Base-by-base conservation (phyloP, 2,113 vertebrate genomes). In the Apeltes quadracus region DNA sequence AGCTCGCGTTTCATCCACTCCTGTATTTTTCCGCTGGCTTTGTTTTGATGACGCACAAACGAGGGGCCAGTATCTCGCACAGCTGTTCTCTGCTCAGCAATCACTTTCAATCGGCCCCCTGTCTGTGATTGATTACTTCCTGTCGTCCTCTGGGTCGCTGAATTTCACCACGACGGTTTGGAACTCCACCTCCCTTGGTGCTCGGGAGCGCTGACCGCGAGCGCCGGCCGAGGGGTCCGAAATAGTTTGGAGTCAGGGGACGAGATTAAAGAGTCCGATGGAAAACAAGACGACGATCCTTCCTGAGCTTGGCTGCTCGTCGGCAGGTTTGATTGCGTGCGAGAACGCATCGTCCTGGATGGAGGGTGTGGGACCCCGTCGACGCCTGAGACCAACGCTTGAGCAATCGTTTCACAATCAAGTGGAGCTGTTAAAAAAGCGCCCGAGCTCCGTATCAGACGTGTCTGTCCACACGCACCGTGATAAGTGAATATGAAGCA, bases 101-200 rank as follows among this genome's bases (percentile, higher is more conserved):
- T 78, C 61, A 23, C 76, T 54, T 80, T 84, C 73, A 84, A 70
- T 85, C 73, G 71, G 65, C 75, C 64, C n/a, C 25, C 13, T 72
- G n/a, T 7, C 20, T 76, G 86, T 89, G 86, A 89, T 85, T 84
- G 78, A 87, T 81, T 38, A 72, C 84, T 90, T 92, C 85, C 91
- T 88, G 81, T 70, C 76, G 78, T 76, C 59, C 48, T 84, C 57
- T 32, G 22, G 68, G 58, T 62, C 44, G 13, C 41, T 61, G 67
- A 50, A 63, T 72, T 85, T 72, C 72, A 38, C 65, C 44, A 46
- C 18, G 14, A 48, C 39, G 27, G 13, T 75, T 70, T 79, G 27
- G 87, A 76, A 32, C 41, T 41, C 13, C 39, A 22, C 48, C 62
- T 74, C 32, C 61, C 54, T 32, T 51, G 58, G 23, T 75, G 65